Conservation (phyloP, 2,888 invertebrate genomes). For the Pimpla rufipes region DNA sequence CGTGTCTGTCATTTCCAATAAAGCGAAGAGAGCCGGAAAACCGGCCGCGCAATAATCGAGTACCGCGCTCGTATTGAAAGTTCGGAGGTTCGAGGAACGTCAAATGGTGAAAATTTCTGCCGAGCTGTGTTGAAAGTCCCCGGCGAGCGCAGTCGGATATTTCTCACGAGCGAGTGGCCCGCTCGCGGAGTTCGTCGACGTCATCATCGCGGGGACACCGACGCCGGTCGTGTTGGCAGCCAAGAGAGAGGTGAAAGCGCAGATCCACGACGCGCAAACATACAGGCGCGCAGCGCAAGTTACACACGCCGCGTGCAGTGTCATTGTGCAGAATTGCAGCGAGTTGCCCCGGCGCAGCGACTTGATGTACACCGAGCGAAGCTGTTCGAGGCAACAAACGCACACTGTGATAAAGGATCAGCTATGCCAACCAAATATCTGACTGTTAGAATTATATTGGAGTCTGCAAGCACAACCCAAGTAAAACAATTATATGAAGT, state of each 20-base stretch:
- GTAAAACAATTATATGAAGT: too few species aligned
- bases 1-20: background rate
- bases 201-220: conserved; percentile 10
- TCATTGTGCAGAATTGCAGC: conserved; percentile 23
- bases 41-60: background rate
- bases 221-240: background rate
- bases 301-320: background rate
- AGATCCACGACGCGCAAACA: background rate
- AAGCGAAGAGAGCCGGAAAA: background rate
- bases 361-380: background rate
- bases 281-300: background rate
- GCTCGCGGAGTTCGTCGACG: conserved; percentile 6
- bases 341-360: background rate
- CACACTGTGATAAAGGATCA: too few species aligned
- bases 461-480: too few species aligned
- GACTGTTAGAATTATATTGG: too few species aligned
- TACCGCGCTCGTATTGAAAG: background rate
- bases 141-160: background rate
- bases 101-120: conserved; percentile 2
- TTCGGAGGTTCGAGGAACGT: background rate
- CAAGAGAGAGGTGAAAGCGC: conserved; percentile 17
- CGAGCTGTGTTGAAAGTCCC: background rate
- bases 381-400: conserved; percentile 38
- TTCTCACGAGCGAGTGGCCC: conserved; percentile 18
- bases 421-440: too few species aligned